Percentiles rank a stretch among this genome's conserved stretches.
phyloP scores from a whole-genome alignment of 1,140 invertebrate genomes.

The Halesus radiatus region DNA sequence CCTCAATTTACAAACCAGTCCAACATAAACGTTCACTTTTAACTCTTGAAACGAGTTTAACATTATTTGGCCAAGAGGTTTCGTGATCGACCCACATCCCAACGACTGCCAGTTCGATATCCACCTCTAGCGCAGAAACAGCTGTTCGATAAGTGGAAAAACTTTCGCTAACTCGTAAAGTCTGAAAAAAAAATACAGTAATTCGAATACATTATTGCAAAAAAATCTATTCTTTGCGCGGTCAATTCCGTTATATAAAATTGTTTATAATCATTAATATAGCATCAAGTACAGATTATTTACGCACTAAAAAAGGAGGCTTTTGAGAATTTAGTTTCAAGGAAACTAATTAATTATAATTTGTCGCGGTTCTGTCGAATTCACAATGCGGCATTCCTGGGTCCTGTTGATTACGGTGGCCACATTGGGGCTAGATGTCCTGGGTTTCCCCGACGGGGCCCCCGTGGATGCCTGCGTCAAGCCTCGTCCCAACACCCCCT shows the following conservation, averaged over 20 bases:
- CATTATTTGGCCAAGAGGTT: constrained; percentile 42
- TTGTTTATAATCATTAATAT: too few species aligned
- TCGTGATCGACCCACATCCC: constrained; percentile 25
- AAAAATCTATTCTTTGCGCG: too few species aligned
- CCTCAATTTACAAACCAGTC: not conserved
- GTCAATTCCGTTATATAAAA: too few species aligned
- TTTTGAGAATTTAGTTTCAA: too few species aligned
- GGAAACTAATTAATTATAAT: too few species aligned
- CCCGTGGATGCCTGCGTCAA: constrained; percentile 84
- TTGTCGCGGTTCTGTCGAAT: not conserved
- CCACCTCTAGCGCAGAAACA: constrained; percentile 25
- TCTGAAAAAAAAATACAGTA: too few species aligned
- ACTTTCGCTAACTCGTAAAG: not conserved
- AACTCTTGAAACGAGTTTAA: constrained; percentile 19
- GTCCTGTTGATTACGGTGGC: not conserved
- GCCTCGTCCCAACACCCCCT: constrained; percentile 78
- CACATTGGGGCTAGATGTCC: not conserved
- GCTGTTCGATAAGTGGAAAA: not conserved
- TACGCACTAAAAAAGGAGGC: too few species aligned
- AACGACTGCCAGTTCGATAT: constrained; percentile 39
- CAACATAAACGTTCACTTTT: constrained; percentile 32
- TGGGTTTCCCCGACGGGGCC: constrained; percentile 79
- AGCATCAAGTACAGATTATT: too few species aligned
- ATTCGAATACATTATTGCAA: too few species aligned
- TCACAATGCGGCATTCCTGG: constrained; percentile 18